Evolutionary conservation across 2,888 invertebrate species (phyloP), one percentile per base, ranked within the genome.

Genomic region (Micoletzkya japonica): DNA sequence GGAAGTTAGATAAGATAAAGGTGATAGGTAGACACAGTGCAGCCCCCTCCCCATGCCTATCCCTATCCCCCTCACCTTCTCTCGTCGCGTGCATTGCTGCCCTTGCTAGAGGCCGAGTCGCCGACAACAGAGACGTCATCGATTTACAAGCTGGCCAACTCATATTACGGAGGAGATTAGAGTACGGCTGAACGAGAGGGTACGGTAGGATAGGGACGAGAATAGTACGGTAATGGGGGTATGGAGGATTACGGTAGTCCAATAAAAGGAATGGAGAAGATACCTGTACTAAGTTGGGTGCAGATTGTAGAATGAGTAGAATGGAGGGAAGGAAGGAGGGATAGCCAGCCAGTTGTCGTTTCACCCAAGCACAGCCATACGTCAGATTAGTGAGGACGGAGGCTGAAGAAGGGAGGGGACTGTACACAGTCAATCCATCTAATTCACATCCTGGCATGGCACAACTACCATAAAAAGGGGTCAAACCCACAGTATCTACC

Each of bases 311-410:
- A 30, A 67, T 37, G 3, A 32, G 20, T 28, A 67, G 37, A 39
- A 67, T 57, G 26, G 20, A 28, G 7, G n/a, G 28, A 26, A 67
- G 24, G 67, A 67, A 67, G 37, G 20, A 14, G 32, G 56, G 57
- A 34, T 67, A 67, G 4, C 57, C 67, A 1, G 57, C 37, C 32
- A 67, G 37, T 1, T 39, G 24, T 34, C 57, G 36, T 57, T 67
- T 67, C 57, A 44, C 44, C 34, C n/a, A n/a, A 1, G 44, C 32
- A 39, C 44, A 32, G 7, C 67, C 67, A 56, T 57, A 67, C 4
- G 67, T 67, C 30, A 67, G 57, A 57, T 67, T 67, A 10, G 67
- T 67, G 14, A 67, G 57, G 24, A 67, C 57, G 7, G 67, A 67
- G 0, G 67, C 67, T 67, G 44, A 2, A 67, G 10, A 39, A 36